Evolutionary conservation across 2,888 invertebrate genomes (phyloP).

Genomic region (Drosophila aldrichi): DNA sequence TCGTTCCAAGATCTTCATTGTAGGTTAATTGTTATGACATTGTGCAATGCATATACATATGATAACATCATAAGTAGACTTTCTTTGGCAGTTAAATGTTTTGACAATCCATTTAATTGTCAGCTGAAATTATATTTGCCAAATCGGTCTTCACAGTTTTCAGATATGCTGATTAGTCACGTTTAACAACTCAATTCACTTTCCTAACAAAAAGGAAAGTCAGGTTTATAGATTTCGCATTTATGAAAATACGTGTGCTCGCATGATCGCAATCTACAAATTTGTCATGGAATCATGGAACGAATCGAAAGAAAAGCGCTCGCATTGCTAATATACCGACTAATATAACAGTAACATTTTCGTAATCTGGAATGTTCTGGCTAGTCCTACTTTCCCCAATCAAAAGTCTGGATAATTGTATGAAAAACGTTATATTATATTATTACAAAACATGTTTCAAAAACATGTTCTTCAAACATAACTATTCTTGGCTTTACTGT

Average conservation of each 20-base stretch:
- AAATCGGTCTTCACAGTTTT: conserved; percentile 9
- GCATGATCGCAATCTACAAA: background rate
- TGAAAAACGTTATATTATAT: background rate
- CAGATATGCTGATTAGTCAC: conserved; percentile 59
- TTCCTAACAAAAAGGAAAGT: conserved; percentile 59
- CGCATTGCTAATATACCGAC: too few species aligned
- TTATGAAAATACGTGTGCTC: conserved; percentile 15
- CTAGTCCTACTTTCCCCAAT: background rate
- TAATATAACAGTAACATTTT: background rate
- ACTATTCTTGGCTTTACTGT: too few species aligned
- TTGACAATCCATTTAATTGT: conserved; percentile 50
- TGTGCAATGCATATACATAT: conserved; percentile 62
- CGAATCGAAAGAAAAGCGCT: background rate
- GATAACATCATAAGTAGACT: conserved; percentile 55
- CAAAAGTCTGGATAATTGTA: background rate
- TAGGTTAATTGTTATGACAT: conserved; percentile 79
- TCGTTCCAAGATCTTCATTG: conserved; percentile 73
- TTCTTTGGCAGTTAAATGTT: conserved; percentile 68
- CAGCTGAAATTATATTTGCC: conserved; percentile 18
- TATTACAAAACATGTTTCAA: background rate
- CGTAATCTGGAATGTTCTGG: background rate
- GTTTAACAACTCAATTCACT: conserved; percentile 17
- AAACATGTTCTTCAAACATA: too few species aligned
- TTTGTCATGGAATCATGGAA: conserved; percentile 1
- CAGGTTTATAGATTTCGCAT: conserved; percentile 10